Percentiles rank a stretch among this genome's conserved stretches.
These are phyloP conservation scores for pig (Sus scrofa) DNA, from an alignment of 2,113 vertebrate species.

Conservation along the genomic window T2T-Sscrofa CM000818.6:96358501-96359000, in stretches of 20 bases:
- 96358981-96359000: not conserved
- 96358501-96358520: no score
- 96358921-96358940: not conserved
- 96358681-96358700: not conserved
- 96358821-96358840: not conserved
- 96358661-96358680: not conserved
- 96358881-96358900: not conserved
- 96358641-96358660: not conserved
- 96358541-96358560: no score
- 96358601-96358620: not conserved
- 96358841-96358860: fast-evolving
- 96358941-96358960: not conserved
- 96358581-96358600: not conserved
- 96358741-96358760: not conserved
- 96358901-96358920: not conserved
- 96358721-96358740: not conserved
- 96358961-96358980: not conserved
- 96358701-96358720: fast-evolving
- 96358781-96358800: not conserved
- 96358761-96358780: not conserved
- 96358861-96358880: not conserved
- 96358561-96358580: no score
- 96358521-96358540: no score
- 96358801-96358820: not conserved
- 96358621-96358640: not conserved